A percentile compares a stretch with the other conserved stretches of the same genome.
phyloP scores from a whole-genome alignment of 2,888 invertebrate genomes.

The Desoria tigrina region DNA sequence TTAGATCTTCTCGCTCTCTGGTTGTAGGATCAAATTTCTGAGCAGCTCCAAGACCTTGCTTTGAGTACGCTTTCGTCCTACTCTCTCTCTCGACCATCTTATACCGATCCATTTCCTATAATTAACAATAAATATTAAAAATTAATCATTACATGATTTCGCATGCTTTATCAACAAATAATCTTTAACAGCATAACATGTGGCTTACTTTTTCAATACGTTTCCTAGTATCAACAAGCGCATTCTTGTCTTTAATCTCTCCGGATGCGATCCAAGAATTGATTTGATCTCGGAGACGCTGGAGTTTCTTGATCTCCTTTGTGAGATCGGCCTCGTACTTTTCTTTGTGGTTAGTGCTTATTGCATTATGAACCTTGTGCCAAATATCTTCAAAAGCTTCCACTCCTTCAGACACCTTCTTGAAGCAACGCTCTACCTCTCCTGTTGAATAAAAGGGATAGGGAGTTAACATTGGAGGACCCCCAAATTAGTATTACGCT shows the following conservation, averaged over 20 bases:
- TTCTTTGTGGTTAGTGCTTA: slow-evolving; percentile 98
- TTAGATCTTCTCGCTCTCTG: slow-evolving; percentile 94
- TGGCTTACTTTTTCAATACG: slow-evolving; percentile 96
- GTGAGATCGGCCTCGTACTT: slow-evolving; percentile 99
- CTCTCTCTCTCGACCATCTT: slow-evolving; percentile 99
- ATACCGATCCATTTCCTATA: slow-evolving; percentile 99
- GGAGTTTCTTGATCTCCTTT: slow-evolving; percentile 99
- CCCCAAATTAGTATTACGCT: too few species aligned
- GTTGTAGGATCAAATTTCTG: slow-evolving; percentile 98
- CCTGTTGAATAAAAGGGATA: too few species aligned
- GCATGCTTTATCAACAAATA: background rate
- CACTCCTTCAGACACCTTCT: slow-evolving; percentile 98
- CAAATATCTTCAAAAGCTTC: slow-evolving; percentile 99
- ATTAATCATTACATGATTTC: too few species aligned
- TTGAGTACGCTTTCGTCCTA: slow-evolving; percentile 99
- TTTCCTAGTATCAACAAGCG: slow-evolving; percentile 94
- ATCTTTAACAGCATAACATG: background rate
- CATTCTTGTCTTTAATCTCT: slow-evolving; percentile 99
- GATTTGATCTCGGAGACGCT: slow-evolving; percentile 99
- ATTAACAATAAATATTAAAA: slow-evolving; percentile 50
- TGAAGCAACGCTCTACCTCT: slow-evolving; percentile 99
- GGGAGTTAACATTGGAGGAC: too few species aligned
- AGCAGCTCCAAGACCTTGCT: slow-evolving; percentile 98
- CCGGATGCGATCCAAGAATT: slow-evolving; percentile 99
- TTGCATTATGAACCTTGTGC: slow-evolving; percentile 99